Evolutionary conservation across 2,888 invertebrate genomes (phyloP), one percentile per base, ranked within the genome.

Genomic region (Lampropteryx suffumata): DNA sequence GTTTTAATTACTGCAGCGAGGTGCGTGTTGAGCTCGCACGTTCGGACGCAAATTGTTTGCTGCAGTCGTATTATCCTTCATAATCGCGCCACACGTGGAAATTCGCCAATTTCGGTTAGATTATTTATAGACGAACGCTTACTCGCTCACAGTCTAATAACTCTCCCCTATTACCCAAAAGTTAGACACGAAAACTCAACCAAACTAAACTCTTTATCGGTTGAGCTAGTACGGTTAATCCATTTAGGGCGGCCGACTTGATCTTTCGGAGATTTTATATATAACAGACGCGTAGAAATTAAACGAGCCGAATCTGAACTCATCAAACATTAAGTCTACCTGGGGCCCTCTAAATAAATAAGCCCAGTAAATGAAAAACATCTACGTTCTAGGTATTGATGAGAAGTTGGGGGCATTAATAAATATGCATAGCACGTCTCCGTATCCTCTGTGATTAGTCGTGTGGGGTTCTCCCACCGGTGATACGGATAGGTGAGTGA

Each of bases 341-440:
- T 82, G 80, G 71, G 62, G 75, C 72, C 71, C 68, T 67, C 82
- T 84, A 84, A 85, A 86, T 85, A 89, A 90, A 88, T 88, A 86
- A 82, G 71, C 70, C 64, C 65, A 76, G 76, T 75, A 83, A 86
- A 88, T 86, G 86, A 90, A 89, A 89, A 89, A 89, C 86, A 82
- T 71, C 78, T 80, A 79, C 80, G 80, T 81, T 69, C 70, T 58
- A 68, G 59, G 71, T 69, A 79, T 80, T 75, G 82, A 82, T 82
- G 85, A 79, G 86, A 84, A 86, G 85, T 84, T 76, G 66, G 82
- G 78, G 79, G 79, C 73, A 73, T 81, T 84, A 82, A 89, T 90
- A 88, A 90, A 89, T 90, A 90, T 90, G 90, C 90, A 89, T 87
- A 84, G 82, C 86, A 83, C 88, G 89, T 89, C 84, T 77, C 78